Evolutionary conservation across 2,797 vertebrate species (phyloP).

Genomic region (Chrysocyon brachyurus): DNA sequence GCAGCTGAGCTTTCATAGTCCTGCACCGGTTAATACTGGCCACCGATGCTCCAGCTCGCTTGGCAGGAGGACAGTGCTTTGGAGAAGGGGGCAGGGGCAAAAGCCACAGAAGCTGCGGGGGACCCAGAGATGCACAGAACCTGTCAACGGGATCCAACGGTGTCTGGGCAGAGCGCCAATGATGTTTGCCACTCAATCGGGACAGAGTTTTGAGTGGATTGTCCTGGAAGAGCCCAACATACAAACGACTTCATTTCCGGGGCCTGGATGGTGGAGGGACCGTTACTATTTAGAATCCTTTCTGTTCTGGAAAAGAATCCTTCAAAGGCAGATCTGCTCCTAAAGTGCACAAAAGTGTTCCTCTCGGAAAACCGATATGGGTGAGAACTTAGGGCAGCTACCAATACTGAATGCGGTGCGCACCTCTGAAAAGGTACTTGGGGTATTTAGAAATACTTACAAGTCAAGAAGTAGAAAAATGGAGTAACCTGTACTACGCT

Average conservation of each 20-base stretch:
- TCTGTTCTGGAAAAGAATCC: background rate
- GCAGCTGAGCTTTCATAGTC: background rate
- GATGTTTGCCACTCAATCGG: background rate
- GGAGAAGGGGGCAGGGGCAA: background rate
- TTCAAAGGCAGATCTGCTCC: background rate
- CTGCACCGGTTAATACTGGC: background rate
- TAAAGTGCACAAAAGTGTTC: background rate
- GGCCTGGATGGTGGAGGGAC: background rate
- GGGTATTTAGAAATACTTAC: constrained; percentile 34
- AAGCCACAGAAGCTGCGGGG: background rate
- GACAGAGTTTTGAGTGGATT: background rate
- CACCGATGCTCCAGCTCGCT: rapidly evolving
- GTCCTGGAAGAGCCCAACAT: background rate
- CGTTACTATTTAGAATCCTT: background rate
- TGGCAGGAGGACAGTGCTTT: background rate
- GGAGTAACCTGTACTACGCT: background rate
- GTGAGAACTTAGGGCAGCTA: background rate
- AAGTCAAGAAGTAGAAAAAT: constrained; percentile 17
- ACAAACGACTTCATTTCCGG: background rate
- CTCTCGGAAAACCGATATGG: background rate
- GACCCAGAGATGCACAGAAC: rapidly evolving
- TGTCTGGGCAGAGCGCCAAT: background rate
- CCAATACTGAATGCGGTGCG: background rate
- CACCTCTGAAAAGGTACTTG: background rate
- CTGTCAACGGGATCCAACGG: background rate